Evolutionary conservation across 1,140 invertebrate genomes (phyloP).

Genomic region (Oryctes rhinoceros): DNA sequence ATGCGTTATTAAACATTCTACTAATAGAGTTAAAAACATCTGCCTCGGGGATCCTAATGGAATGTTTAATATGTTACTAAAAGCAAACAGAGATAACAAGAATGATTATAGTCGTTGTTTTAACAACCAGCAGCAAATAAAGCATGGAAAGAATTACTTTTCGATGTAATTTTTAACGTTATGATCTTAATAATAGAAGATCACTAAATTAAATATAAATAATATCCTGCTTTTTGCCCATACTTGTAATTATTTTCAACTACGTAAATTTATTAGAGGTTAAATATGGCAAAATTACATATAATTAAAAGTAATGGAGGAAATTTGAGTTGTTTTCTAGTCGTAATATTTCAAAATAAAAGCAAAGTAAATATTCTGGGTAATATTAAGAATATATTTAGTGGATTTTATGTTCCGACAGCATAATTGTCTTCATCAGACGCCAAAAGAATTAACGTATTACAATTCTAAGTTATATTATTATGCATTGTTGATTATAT

Average conservation of each 20-base stretch:
- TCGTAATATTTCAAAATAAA: no score
- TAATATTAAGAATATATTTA: no score
- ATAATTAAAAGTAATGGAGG: no score
- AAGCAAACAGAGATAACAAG: slow-evolving; percentile 8
- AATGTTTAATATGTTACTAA: slow-evolving; percentile 15
- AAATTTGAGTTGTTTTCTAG: no score
- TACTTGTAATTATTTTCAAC: neutral
- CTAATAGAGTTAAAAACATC: slow-evolving; percentile 6
- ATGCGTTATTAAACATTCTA: neutral
- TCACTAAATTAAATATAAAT: neutral
- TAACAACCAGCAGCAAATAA: neutral
- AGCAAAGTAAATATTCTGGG: no score
- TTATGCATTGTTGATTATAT: no score
- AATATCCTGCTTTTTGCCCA: neutral
- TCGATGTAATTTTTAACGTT: neutral
- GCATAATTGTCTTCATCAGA: no score
- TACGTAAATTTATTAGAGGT: neutral
- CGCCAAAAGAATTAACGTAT: no score
- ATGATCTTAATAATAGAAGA: neutral
- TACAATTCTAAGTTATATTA: no score
- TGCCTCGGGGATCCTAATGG: neutral
- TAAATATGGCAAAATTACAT: neutral
- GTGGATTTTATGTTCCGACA: no score
- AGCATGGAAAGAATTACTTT: neutral
- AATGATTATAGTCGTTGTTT: neutral